phyloP scores from a whole-genome alignment of 2,113 vertebrate genomes.

The Macrotus californicus region DNA sequence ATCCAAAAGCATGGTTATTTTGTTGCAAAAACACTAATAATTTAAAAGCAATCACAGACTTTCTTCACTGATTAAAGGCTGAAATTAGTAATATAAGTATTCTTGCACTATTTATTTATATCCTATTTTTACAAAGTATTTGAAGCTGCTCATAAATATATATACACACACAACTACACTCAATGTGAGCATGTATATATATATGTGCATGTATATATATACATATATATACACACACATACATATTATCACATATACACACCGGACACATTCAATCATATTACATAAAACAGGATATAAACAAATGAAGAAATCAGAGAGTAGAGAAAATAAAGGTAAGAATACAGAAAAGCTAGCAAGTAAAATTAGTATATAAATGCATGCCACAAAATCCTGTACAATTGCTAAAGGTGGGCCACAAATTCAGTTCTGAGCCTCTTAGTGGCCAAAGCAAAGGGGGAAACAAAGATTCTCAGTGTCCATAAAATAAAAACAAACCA shows the following conservation, averaged over 20 bases:
- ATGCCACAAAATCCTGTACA: conserved; percentile 31
- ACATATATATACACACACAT: too few relatives aligned
- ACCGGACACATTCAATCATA: background rate
- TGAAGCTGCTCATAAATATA: background rate
- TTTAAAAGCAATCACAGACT: conserved; percentile 33
- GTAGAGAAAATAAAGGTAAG: conserved; percentile 42
- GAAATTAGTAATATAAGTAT: conserved; percentile 36
- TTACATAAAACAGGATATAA: conserved; percentile 42
- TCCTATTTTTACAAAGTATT: conserved; percentile 35
- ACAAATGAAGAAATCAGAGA: conserved; percentile 35
- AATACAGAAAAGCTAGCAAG: conserved; percentile 14
- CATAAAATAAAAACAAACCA: conserved; percentile 57
- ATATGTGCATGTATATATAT: background rate
- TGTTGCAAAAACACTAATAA: conserved; percentile 36
- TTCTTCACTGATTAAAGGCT: conserved; percentile 36
- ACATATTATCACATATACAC: background rate
- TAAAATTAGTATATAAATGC: conserved; percentile 38
- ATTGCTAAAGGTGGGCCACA: conserved; percentile 22
- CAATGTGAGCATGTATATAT: background rate
- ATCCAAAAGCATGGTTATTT: conserved; percentile 44
- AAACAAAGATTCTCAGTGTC: conserved; percentile 40
- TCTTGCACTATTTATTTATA: conserved; percentile 42
- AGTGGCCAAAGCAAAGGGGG: conserved; percentile 37
- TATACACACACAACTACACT: background rate
- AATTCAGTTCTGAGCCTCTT: conserved; percentile 39